These are phyloP conservation scores for Microctenopoma lineatum DNA, from an alignment of 2,797 vertebrate species.

Conservation along the genomic window DNA sequence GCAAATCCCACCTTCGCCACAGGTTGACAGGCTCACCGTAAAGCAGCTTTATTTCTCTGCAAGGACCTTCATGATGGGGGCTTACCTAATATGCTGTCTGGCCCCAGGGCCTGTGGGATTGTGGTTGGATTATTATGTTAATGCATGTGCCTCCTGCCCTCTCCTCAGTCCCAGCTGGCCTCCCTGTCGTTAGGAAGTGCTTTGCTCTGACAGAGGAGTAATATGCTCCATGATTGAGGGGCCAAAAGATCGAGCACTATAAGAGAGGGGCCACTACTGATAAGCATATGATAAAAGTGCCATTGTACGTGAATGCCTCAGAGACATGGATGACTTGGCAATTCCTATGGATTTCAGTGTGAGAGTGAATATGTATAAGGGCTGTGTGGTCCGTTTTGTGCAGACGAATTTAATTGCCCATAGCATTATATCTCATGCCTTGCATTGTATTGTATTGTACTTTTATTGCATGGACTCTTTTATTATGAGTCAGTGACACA, in stretches of 20 bases:
- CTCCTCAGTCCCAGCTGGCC: conserved; percentile 98
- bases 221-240: conserved; percentile 99
- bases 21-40: conserved; percentile 93
- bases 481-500: conserved; percentile 50
- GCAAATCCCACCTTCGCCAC: conserved; percentile 82
- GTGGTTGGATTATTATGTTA: conserved; percentile 99
- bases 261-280: conserved; percentile 87
- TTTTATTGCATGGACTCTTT: conserved; percentile 63
- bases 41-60: conserved; percentile 80
- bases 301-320: conserved; percentile 81
- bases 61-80: conserved; percentile 75
- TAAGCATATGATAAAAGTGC: conserved; percentile 91
- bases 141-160: conserved; percentile 97
- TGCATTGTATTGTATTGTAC: conserved; percentile 60
- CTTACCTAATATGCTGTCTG: conserved; percentile 98
- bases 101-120: conserved; percentile 96
- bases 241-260: conserved; percentile 93
- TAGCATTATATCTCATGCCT: conserved; percentile 70
- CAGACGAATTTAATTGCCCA: conserved; percentile 78
- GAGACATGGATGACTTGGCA: conserved; percentile 77
- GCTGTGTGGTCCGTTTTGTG: conserved; percentile 60
- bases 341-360: conserved; percentile 79
- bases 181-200: conserved; percentile 97
- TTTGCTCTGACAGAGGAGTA: conserved; percentile 99
- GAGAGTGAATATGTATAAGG: conserved; percentile 82